Evolutionary conservation across 37 sponge, comb jelly and placozoan genomes (phyloP).

Genomic region (Ephydatia muelleri): DNA sequence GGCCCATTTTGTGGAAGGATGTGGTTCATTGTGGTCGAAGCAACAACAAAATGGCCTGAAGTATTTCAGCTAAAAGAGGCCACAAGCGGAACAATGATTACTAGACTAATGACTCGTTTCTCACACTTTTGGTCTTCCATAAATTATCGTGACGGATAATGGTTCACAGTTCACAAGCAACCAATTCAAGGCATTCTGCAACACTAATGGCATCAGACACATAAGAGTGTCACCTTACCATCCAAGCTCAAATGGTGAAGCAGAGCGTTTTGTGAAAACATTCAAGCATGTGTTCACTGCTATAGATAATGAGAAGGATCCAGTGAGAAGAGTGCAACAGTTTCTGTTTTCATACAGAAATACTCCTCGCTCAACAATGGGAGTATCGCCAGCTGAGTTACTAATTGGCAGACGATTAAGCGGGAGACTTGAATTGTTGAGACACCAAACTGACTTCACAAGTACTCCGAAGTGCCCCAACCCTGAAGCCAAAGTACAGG

Average conservation of each 20-base stretch:
- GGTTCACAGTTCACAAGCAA: slow-evolving; percentile 39
- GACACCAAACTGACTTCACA: too few relatives aligned
- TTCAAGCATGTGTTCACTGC: slow-evolving; percentile 17
- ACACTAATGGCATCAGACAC: slow-evolving; percentile 28
- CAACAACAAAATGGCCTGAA: slow-evolving; percentile 63
- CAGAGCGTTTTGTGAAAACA: slow-evolving; percentile 32
- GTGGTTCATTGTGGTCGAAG: slow-evolving; percentile 30
- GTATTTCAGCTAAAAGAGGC: slow-evolving; percentile 15
- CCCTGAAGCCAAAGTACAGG: too few relatives aligned
- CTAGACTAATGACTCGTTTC: slow-evolving; percentile 15
- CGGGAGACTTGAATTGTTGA: too few relatives aligned
- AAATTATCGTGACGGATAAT: slow-evolving; percentile 37
- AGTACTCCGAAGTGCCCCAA: too few relatives aligned
- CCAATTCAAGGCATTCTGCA: slow-evolving; percentile 27
- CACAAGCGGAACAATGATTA: slow-evolving; percentile 1
- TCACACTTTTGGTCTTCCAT: slow-evolving; percentile 28
- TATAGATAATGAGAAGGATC: background rate
- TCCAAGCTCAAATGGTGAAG: slow-evolving; percentile 36
- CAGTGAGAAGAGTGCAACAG: background rate
- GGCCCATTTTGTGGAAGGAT: slow-evolving; percentile 10
- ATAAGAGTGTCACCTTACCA: slow-evolving; percentile 28
- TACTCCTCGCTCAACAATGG: too few relatives aligned
- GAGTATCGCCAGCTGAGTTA: too few relatives aligned
- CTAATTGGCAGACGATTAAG: too few relatives aligned
- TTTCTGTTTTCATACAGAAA: background rate